These are phyloP conservation scores for Taenioides sp. DNA, from an alignment of 2,797 vertebrate species.

Conservation along the genomic window DNA sequence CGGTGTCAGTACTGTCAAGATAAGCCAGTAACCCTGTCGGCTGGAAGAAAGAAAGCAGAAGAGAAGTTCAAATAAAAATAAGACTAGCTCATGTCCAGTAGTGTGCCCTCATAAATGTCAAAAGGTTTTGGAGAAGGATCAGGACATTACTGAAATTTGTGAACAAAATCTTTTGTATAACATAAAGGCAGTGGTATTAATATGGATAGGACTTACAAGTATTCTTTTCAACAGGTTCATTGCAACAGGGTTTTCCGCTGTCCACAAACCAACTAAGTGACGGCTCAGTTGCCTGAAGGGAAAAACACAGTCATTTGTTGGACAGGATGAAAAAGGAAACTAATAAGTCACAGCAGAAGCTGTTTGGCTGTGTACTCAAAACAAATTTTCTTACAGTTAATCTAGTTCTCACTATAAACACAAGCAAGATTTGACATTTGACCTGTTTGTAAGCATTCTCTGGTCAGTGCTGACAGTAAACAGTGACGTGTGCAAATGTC, in stretches of 20 bases:
- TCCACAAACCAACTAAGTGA: conserved; percentile 98
- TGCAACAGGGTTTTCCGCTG: conserved; percentile 92
- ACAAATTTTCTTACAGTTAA: background rate
- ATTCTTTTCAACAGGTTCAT: conserved; percentile 95
- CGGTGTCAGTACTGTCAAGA: conserved; percentile 90
- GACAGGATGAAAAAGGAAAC: background rate
- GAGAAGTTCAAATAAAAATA: background rate
- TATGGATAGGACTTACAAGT: conserved; percentile 77
- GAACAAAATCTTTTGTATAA: background rate
- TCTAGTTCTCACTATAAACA: background rate
- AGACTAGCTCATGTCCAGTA: background rate
- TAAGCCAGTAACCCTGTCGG: conserved; percentile 92
- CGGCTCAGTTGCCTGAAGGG: conserved; percentile 91
- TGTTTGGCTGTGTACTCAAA: background rate
- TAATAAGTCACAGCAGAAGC: background rate
- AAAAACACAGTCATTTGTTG: background rate
- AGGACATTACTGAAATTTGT: conserved; percentile 9
- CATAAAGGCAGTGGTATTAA: background rate
- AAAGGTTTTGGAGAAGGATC: conserved; percentile 20
- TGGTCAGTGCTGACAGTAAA: conserved; percentile 97
- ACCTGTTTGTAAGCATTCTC: conserved; percentile 99
- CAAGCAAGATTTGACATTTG: background rate
- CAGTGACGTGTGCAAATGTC: conserved; percentile 95
- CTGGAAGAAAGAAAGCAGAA: conserved; percentile 62
- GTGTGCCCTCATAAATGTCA: conserved; percentile 19